Evolutionary conservation across 2,888 invertebrate genomes (phyloP), one percentile per base, ranked within the genome.

Genomic region (Nephrotoma flavescens): DNA sequence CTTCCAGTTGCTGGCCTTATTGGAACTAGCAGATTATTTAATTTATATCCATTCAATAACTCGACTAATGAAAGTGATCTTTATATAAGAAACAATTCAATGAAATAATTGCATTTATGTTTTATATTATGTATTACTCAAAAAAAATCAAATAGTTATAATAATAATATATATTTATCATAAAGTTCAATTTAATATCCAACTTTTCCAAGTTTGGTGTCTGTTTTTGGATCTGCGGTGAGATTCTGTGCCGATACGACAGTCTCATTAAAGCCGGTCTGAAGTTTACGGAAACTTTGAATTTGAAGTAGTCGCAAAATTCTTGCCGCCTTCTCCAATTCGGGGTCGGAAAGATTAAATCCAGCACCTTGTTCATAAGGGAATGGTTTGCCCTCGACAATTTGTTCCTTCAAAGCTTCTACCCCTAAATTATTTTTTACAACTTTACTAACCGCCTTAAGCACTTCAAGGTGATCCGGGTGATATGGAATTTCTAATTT

Each of bases 181-280:
- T 31, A 5, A 41, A 85, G 31, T 45, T 86, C 89, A 31, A 9
- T 6, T 91, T 92, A 94, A 89, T 91, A 92, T 88, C 99, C 99
- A 89, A 99, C 98, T 94, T 97, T 96, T 86, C 99, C 99, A 85
- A 99, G 92, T 90, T 95, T 96, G 0, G 98, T 97, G 90, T 99
- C 98, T 88, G 99, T 99, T 92, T 97, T 97, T 2, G 99, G 99
- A 93, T 99, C 96, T 4, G 99, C 99, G 0, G 99, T 99, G 1
- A 99, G 93, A 88, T 93, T 94, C 92, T 99, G 99, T 4, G 98
- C 96, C 84, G 95, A 94, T 0, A 99, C 99, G 88, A 99, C 96
- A 0, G 97, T 95, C 91, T 98, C 97, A 91, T 99, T 99, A 86
- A 99, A 98, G 89, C 94, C 94, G 0, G 98, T 98, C 91, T 99